phyloP scores from a whole-genome alignment of 2,113 vertebrate species.

The Propithecus coquereli region DNA sequence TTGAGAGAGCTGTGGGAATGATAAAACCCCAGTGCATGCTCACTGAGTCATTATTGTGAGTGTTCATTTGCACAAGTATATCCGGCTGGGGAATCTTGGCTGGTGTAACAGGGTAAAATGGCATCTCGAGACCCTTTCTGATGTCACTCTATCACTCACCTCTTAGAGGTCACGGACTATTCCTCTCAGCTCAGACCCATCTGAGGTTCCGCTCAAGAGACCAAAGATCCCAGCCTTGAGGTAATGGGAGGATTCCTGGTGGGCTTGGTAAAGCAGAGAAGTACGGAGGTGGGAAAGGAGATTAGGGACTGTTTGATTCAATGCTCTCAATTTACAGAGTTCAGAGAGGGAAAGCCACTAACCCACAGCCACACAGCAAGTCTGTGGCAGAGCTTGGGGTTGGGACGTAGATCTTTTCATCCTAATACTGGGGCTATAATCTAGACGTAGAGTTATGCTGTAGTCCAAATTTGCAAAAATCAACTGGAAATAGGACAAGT shows the following conservation, averaged over 20 bases:
- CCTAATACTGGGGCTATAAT: neutral
- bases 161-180: neutral
- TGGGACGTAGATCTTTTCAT: neutral
- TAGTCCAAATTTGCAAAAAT: neutral
- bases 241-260: neutral
- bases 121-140: neutral
- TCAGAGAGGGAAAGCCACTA: neutral
- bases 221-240: neutral
- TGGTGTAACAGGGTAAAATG: neutral
- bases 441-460: too few relatives aligned
- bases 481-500: neutral
- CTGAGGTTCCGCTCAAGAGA: neutral
- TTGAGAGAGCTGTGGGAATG: neutral
- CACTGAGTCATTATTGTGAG: neutral
- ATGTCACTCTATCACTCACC: neutral
- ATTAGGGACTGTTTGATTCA: neutral
- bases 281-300: neutral
- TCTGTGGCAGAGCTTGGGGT: neutral
- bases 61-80: neutral
- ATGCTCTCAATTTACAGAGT: neutral
- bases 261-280: neutral
- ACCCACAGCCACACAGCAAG: neutral
- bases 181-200: neutral
- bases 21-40: too few relatives aligned
- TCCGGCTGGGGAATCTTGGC: neutral